These are phyloP conservation scores for Arrhopalites spinosus DNA, from an alignment of 2,888 invertebrate genomes.

Conservation along the genomic window DNA sequence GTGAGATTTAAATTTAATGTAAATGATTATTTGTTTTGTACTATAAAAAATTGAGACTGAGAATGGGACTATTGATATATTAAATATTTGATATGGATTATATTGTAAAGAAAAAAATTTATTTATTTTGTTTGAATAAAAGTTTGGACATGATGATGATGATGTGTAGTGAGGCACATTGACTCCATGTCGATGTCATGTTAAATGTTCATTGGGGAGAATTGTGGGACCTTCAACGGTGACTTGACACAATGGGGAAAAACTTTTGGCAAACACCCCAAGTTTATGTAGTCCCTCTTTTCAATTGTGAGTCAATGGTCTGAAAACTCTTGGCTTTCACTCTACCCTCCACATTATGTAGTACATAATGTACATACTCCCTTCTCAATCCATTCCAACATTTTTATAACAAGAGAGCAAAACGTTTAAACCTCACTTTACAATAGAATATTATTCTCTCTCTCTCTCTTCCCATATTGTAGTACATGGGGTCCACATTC, in stretches of 20 bases:
- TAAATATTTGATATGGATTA: no score
- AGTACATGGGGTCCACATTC: no score
- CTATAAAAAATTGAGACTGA: no score
- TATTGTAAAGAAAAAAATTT: no score
- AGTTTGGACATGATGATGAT: no score
- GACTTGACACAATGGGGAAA: slow-evolving; percentile 28
- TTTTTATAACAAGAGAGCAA: background rate
- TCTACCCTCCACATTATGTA: no score
- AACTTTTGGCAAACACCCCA: slow-evolving; percentile 25
- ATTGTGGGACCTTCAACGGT: slow-evolving; percentile 20
- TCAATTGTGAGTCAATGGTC: slow-evolving; percentile 27
- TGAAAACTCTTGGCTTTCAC: slow-evolving; percentile 23
- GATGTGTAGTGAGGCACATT: no score
- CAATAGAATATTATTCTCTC: background rate
- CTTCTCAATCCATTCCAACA: background rate
- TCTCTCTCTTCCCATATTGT: no score
- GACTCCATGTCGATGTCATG: background rate
- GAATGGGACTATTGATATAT: no score
- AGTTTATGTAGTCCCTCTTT: slow-evolving; percentile 20
- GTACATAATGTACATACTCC: background rate
- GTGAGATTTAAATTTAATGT: no score
- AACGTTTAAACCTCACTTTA: background rate
- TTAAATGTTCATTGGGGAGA: background rate
- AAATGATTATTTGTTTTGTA: no score
- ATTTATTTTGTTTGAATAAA: no score